These are phyloP conservation scores for Rhincodon typus DNA, from an alignment of 2,797 vertebrate species.

Conservation along the genomic window DNA sequence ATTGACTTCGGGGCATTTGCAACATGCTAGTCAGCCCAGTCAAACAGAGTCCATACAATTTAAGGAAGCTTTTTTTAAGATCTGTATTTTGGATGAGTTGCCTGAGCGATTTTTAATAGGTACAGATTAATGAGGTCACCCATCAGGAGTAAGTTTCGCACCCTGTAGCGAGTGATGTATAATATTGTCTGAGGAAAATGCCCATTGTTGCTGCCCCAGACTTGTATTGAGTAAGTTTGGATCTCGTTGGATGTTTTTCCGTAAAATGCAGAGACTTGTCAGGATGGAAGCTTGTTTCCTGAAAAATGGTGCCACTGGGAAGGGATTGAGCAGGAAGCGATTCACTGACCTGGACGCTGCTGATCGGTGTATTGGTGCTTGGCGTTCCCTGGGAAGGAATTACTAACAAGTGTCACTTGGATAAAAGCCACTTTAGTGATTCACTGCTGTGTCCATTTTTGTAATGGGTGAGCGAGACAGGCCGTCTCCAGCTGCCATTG, in stretches of 20 bases:
- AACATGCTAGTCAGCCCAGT: background rate
- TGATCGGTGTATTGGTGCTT: background rate
- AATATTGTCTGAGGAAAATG: background rate
- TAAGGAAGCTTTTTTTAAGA: background rate
- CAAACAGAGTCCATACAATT: background rate
- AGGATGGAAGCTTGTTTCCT: background rate
- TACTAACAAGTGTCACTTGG: conserved; percentile 18
- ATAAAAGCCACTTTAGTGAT: background rate
- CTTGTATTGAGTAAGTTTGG: background rate
- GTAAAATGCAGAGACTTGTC: background rate
- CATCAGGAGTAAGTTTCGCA: background rate
- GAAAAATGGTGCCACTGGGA: background rate
- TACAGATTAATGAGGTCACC: background rate
- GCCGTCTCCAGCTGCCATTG: background rate
- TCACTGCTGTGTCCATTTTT: background rate
- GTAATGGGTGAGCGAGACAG: background rate
- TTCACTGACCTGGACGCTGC: background rate
- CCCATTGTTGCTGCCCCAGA: background rate
- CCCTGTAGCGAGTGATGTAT: background rate
- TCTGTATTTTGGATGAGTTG: background rate
- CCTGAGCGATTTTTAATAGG: background rate
- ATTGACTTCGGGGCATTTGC: background rate
- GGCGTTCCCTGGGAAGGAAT: background rate
- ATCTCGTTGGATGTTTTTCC: background rate
- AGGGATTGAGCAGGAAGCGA: background rate